Conservation (phyloP, 2,113 vertebrate species). For the Gnathonemus longibarbis region DNA sequence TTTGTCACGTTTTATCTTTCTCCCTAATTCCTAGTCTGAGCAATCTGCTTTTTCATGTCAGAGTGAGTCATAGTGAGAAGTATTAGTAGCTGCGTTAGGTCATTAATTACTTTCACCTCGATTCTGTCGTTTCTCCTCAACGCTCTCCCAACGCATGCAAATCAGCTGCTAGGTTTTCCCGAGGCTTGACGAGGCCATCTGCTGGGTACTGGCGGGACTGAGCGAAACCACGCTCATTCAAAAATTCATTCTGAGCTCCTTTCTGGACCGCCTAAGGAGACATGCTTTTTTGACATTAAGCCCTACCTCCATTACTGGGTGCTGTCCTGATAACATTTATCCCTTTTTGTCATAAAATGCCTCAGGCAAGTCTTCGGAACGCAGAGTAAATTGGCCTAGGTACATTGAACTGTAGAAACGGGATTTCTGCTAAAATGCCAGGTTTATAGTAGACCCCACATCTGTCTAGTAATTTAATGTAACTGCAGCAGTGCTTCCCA, state of each 20-base stretch:
- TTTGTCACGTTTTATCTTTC: background rate
- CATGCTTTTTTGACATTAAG: background rate
- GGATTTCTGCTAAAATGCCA: background rate
- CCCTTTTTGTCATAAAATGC: constrained; percentile 7
- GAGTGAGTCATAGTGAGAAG: background rate
- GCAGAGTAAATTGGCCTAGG: background rate
- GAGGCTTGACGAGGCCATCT: background rate
- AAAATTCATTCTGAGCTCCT: background rate
- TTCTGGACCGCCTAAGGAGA: background rate
- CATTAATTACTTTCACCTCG: constrained; percentile 18
- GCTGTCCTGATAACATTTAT: background rate
- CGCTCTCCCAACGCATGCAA: background rate
- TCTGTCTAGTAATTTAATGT: background rate
- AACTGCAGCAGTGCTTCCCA: background rate
- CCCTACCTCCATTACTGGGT: background rate
- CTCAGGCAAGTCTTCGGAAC: background rate
- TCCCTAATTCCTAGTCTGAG: background rate
- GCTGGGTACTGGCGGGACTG: background rate
- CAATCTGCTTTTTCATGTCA: background rate
- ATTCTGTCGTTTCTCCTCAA: background rate
- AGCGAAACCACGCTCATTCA: background rate
- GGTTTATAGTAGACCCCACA: background rate
- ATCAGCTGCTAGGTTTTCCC: background rate
- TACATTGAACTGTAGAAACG: background rate
- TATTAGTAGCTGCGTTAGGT: background rate